These are phyloP conservation scores for Leptinotarsa rubiginosa DNA, from an alignment of 2,888 invertebrate species.

Conservation along the genomic window DNA sequence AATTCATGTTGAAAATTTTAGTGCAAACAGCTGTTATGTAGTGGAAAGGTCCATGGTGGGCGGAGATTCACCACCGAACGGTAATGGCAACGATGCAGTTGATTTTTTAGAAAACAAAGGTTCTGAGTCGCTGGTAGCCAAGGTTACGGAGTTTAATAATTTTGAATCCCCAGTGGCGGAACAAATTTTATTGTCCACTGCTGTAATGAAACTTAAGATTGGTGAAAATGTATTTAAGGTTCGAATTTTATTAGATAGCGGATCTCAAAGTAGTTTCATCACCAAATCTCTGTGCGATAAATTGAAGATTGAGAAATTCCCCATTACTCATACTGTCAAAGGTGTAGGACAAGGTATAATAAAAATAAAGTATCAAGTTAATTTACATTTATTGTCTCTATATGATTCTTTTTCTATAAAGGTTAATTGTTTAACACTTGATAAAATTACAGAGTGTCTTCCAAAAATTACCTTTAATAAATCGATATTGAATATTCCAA, in stretches of 20 bases:
- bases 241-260: too few relatives aligned
- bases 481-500: neutral
- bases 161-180: slow-evolving; percentile 7
- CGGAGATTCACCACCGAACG: neutral
- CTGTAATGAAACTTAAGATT: neutral
- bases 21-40: neutral
- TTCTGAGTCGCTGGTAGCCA: too few relatives aligned
- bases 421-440: too few relatives aligned
- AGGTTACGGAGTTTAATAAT: neutral
- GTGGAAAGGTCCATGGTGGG: neutral
- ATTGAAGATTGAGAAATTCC: neutral
- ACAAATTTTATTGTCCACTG: slow-evolving; percentile 23
- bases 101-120: neutral
- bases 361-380: neutral
- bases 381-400: neutral
- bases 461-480: neutral
- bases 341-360: neutral
- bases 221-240: too few relatives aligned
- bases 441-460: neutral
- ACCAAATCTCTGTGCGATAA: neutral
- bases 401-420: neutral
- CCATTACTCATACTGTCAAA: neutral
- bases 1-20: too few relatives aligned
- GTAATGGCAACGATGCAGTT: neutral
- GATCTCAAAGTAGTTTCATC: neutral